A percentile compares a stretch with the other conserved stretches of the same genome.
Evolutionary conservation across 2,113 vertebrate species (phyloP).

Genomic region (Syrmaticus mikado): DNA sequence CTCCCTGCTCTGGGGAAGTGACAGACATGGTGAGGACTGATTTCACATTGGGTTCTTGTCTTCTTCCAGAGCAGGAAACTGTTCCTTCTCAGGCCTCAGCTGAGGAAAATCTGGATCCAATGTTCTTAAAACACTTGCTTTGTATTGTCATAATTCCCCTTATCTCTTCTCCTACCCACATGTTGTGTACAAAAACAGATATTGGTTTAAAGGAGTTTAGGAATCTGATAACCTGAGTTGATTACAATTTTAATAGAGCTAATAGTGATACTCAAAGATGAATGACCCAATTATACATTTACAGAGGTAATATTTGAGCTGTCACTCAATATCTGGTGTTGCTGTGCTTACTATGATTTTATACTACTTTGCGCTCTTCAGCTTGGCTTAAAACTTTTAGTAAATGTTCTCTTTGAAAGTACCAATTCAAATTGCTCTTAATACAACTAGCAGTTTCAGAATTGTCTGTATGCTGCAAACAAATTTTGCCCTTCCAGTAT

Average conservation of each 20-base stretch:
- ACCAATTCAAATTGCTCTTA: slow-evolving; percentile 9
- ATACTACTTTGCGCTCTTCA: neutral
- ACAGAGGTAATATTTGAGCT: neutral
- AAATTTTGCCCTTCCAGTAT: slow-evolving; percentile 27
- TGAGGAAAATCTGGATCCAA: neutral
- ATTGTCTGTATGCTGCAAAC: neutral
- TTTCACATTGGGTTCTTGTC: neutral
- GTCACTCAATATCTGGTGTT: neutral
- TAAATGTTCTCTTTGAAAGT: neutral
- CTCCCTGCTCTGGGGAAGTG: neutral
- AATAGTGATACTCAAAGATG: slow-evolving; percentile 14
- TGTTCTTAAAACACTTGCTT: neutral
- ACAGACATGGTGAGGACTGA: neutral
- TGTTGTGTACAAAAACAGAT: neutral
- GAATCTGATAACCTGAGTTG: neutral
- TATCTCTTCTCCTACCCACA: neutral
- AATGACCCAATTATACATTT: neutral
- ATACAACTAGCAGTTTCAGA: slow-evolving; percentile 25
- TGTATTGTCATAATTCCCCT: fast-evolving
- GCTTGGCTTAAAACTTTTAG: neutral
- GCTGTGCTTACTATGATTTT: neutral
- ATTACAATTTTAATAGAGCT: neutral
- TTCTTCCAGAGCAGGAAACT: neutral
- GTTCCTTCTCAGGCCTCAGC: neutral
- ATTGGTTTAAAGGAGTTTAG: neutral